A percentile compares a stretch with the other conserved stretches of the same genome.
These are phyloP conservation scores for Poicephalus meyeri DNA, from an alignment of 2,113 vertebrate genomes.

Conservation along the genomic window DNA sequence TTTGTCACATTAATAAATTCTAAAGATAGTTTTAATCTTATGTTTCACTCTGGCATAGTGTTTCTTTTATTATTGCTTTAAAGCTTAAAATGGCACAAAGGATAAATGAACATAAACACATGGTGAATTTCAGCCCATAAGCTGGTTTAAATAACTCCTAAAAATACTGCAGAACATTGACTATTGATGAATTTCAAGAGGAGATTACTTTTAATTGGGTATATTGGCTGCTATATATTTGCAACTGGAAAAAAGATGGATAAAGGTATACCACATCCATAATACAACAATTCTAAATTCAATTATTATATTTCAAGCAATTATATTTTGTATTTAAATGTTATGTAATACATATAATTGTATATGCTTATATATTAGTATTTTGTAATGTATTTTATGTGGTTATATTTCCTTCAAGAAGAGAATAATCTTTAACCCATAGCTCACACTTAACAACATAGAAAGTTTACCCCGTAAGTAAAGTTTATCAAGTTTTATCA, in stretches of 20 bases:
- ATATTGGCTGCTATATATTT: neutral
- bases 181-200: conserved; percentile 27
- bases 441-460: neutral
- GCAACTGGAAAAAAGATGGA: neutral
- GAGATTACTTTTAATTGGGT: conserved; percentile 35
- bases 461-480: neutral
- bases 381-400: neutral
- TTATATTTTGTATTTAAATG: neutral
- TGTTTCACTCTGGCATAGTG: neutral
- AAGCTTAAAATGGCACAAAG: conserved; percentile 4
- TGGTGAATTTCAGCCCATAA: conserved; percentile 6
- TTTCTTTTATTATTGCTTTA: conserved; percentile 2
- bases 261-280: neutral
- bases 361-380: neutral
- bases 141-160: conserved; percentile 52
- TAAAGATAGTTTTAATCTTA: neutral
- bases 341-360: neutral
- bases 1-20: neutral
- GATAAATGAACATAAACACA: neutral
- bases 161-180: conserved; percentile 1
- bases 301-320: neutral
- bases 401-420: neutral
- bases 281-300: neutral
- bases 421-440: neutral
- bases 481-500: neutral